A percentile compares a stretch with the other conserved stretches of the same genome.
phyloP scores from a whole-genome alignment of 2,113 vertebrate genomes.

The Amia ocellicauda region DNA sequence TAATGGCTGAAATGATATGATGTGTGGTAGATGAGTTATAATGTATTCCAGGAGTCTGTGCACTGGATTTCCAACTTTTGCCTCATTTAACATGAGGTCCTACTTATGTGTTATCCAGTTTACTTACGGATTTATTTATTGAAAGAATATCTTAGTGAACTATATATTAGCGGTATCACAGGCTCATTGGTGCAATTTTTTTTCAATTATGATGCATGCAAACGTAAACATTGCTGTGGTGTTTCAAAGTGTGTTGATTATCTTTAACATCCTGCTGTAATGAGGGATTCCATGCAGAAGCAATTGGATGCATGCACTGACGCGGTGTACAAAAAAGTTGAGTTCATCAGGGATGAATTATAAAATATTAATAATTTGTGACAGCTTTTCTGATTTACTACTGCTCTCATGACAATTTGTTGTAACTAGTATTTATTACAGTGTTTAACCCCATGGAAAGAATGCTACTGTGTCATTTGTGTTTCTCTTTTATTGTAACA shows the following conservation, averaged over 20 bases:
- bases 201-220: no score
- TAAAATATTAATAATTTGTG: conserved; percentile 37
- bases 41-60: no score
- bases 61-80: no score
- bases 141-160: no score
- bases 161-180: no score
- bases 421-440: conserved; percentile 16
- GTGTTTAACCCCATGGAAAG: conserved; percentile 16
- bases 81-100: no score
- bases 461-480: neutral
- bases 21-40: no score
- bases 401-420: conserved; percentile 7
- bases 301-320: conserved; percentile 42
- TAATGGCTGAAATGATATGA: no score
- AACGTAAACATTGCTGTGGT: conserved; percentile 28
- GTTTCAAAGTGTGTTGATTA: conserved; percentile 45
- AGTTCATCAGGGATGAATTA: conserved; percentile 29
- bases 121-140: no score
- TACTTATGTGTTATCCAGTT: no score
- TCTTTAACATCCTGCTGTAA: conserved; percentile 44
- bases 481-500: conserved; percentile 5
- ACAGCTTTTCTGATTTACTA: conserved; percentile 22
- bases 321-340: conserved; percentile 31
- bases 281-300: conserved; percentile 50
- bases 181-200: no score